Evolutionary conservation across 2,113 vertebrate species (phyloP).

Genomic region (Forbesichthys papilliferus): DNA sequence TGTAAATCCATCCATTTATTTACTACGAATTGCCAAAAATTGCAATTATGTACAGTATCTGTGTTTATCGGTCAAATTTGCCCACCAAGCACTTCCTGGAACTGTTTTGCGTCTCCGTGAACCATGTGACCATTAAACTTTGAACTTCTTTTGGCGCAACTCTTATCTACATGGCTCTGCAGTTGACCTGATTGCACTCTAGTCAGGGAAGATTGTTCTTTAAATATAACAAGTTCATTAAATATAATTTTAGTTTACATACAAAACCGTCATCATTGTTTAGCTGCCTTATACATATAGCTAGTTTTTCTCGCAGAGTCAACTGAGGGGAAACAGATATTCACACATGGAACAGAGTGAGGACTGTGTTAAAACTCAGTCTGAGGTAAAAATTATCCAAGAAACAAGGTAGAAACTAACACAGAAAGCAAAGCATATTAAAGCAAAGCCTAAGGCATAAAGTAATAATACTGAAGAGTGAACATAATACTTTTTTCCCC

Average conservation of each 20-base stretch:
- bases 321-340: conserved; percentile 51
- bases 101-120: no score
- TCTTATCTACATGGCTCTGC: no score
- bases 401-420: conserved; percentile 58
- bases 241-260: conserved; percentile 46
- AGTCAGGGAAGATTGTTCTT: conserved; percentile 38
- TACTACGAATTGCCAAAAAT: no score
- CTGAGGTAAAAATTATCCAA: conserved; percentile 72
- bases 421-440: conserved; percentile 75
- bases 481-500: conserved; percentile 56
- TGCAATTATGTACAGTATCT: no score
- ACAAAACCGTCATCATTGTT: conserved; percentile 64
- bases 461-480: conserved; percentile 65
- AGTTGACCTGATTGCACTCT: conserved; percentile 37
- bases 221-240: conserved; percentile 35
- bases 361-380: conserved; percentile 66
- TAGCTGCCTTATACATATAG: conserved; percentile 74
- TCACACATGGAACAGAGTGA: conserved; percentile 57
- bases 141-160: no score
- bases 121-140: no score
- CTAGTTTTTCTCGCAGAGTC: conserved; percentile 60
- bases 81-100: no score
- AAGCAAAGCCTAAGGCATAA: conserved; percentile 72
- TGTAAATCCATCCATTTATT: no score
- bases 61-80: no score